These are phyloP conservation scores for Steromphala cineraria DNA, from an alignment of 2,888 invertebrate genomes.

Conservation along the genomic window DNA sequence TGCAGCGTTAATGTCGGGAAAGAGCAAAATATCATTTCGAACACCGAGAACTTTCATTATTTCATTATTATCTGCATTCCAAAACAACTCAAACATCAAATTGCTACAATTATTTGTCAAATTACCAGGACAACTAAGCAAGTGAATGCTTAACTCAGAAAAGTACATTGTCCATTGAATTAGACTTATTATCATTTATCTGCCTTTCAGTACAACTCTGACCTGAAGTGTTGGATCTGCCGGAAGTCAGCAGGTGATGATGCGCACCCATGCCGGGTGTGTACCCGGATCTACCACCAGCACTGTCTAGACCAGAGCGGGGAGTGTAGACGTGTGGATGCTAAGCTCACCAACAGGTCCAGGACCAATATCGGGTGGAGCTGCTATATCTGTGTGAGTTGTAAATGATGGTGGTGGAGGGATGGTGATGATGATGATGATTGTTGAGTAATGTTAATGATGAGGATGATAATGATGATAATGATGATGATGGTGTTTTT, in stretches of 20 bases:
- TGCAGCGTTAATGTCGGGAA: no score
- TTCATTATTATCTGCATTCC: no score
- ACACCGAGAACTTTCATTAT: no score
- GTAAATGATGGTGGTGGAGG: no score
- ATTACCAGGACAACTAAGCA: no score
- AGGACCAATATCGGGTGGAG: constrained; percentile 36
- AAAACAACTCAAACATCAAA: no score
- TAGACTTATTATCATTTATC: background rate
- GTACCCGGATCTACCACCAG: constrained; percentile 36
- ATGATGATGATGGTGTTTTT: background rate
- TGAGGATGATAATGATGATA: background rate
- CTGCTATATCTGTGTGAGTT: constrained; percentile 40
- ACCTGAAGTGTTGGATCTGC: constrained; percentile 27
- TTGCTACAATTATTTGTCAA: no score
- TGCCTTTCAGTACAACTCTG: constrained; percentile 25
- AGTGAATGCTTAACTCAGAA: no score
- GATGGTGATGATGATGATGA: background rate
- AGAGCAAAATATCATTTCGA: no score
- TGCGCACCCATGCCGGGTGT: constrained; percentile 38
- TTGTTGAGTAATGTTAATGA: no score
- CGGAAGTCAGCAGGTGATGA: constrained; percentile 23
- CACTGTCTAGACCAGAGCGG: constrained; percentile 31
- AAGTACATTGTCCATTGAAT: no score
- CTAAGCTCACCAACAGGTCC: constrained; percentile 18
- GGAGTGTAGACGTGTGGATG: constrained; percentile 28